Base-by-base conservation (phyloP, 2,797 vertebrate species). In the Gephyroberyx darwinii region DNA sequence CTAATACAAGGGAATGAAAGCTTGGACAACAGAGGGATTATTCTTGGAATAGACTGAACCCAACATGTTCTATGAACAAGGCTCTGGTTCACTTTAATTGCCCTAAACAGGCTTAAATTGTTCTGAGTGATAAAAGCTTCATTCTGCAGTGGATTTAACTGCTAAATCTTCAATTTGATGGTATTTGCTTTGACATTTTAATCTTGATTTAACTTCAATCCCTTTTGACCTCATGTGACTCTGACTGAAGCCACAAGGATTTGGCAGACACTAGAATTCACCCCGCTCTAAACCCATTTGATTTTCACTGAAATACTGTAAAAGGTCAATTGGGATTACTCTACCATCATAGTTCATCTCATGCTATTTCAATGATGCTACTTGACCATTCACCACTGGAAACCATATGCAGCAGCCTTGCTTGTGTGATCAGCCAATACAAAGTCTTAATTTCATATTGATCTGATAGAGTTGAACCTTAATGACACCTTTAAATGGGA, bases 151-250 rank as follows among this genome's bases (percentile, higher is more conserved):
- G 69, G 71, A 78, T 87, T 87, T 84, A 80, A 84, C 76, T 54
- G 73, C 71, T 82, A 84, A 86, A 89, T 83, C 82, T 81, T 19
- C 80, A 12, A 59, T 83, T 80, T 77, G 82, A 82, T 56, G 74
- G 20, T 4, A 53, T 77, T 77, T 47, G 31, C 75, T 69, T 62
- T 73, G 74, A 89, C 87, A 84, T 81, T 85, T 83, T 88, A 88
- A 89, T 90, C 85, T 88, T 77, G 78, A 88, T 89, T 88, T 77
- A 65, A 72, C 76, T 77, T 76, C 68, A 82, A 69, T 83, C 80
- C 80, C 50, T 66, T 61, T 68, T 74, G 83, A 87, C 79, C 78
- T 51, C 16, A 1, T 0, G 50, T 16, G 35, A 60, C 60, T 1
- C 57, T 0, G 19, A 69, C 55, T 64, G 73, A 65, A 60, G 68